These are phyloP conservation scores for Coptodon bakossiorum DNA, from an alignment of 2,113 vertebrate genomes.

Conservation along the genomic window DNA sequence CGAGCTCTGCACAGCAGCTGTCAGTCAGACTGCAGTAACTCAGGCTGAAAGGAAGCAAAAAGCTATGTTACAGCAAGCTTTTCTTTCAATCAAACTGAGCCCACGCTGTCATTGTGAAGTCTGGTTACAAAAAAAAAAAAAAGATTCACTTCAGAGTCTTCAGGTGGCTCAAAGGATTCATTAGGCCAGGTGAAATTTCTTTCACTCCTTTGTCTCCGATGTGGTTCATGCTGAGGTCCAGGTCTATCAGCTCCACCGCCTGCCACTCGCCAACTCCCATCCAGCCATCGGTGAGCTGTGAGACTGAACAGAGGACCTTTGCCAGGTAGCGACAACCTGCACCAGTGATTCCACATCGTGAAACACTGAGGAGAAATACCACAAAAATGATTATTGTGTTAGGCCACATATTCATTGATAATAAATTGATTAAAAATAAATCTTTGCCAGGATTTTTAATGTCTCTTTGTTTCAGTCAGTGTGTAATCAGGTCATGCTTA, in stretches of 20 bases:
- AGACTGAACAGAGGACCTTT: neutral
- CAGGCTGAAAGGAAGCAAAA: conserved; percentile 13
- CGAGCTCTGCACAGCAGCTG: conserved; percentile 20
- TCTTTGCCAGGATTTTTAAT: neutral
- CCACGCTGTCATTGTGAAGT: neutral
- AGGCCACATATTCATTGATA: neutral
- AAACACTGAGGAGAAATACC: neutral
- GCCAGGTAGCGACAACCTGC: neutral
- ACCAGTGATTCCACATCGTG: conserved; percentile 31
- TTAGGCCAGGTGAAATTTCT: neutral
- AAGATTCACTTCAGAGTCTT: conserved; percentile 9
- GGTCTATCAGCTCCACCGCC: conserved; percentile 12
- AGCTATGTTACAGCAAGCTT: neutral
- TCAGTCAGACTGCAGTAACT: conserved; percentile 29
- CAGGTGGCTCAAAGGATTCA: conserved; percentile 15
- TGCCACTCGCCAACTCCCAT: neutral
- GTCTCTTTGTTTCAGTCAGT: neutral
- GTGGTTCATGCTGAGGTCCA: conserved; percentile 55
- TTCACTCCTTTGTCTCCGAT: conserved; percentile 14
- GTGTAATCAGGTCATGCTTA: neutral
- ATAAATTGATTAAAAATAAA: accelerated
- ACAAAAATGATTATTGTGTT: neutral
- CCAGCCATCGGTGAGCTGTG: neutral
- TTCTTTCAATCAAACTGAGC: neutral
- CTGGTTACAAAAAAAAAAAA: neutral